Evolutionary conservation across 2,113 vertebrate species (phyloP).

Genomic region (Columba janthina): DNA sequence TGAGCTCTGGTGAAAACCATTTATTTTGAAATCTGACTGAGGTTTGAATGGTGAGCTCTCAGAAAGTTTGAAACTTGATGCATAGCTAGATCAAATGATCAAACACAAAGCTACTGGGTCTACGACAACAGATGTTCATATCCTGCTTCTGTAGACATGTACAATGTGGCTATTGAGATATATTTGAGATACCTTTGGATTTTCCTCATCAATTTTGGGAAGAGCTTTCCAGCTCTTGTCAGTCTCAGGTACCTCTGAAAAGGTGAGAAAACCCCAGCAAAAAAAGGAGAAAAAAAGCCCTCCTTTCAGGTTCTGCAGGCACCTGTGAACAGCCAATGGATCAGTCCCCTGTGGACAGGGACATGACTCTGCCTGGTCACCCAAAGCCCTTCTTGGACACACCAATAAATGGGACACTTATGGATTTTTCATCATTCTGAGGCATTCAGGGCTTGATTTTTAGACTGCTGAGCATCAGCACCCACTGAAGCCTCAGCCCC

Average conservation of each 20-base stretch:
- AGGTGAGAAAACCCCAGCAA: no score
- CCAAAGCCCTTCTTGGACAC: not conserved
- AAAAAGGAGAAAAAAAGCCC: not conserved
- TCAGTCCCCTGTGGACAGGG: not conserved
- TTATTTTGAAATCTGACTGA: not conserved
- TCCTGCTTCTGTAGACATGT: not conserved
- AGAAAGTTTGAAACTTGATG: not conserved
- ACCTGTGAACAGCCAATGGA: not conserved
- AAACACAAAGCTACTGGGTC: not conserved
- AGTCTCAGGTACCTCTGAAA: no score
- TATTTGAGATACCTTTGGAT: not conserved
- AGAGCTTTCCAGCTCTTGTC: no score
- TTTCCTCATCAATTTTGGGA: not conserved
- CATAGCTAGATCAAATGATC: not conserved
- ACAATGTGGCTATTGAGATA: not conserved
- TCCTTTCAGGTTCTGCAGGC: not conserved
- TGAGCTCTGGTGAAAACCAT: not conserved
- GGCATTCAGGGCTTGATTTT: not conserved
- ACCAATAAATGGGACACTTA: not conserved
- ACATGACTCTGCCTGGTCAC: not conserved
- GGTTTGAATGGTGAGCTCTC: not conserved
- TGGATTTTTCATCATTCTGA: not conserved
- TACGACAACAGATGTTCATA: not conserved
- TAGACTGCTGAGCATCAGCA: not conserved
- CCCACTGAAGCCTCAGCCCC: not conserved